Evolutionary conservation across 2,797 vertebrate genomes (phyloP).

Genomic region (Acrossocheilus fasciatus): DNA sequence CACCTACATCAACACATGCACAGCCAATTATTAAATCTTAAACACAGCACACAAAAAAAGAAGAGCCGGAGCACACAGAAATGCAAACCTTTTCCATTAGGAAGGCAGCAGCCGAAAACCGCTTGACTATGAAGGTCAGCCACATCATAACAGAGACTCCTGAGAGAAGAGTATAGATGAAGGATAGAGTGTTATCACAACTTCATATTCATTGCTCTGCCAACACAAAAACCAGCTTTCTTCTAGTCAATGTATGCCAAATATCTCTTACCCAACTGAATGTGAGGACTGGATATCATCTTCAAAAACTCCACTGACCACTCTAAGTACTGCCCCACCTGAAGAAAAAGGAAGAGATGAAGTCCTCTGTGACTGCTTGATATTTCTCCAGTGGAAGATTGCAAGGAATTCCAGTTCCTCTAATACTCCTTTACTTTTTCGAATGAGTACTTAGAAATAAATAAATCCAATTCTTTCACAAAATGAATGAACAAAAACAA

Average conservation of each 20-base stretch:
- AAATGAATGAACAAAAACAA: not conserved
- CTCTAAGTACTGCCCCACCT: conserved; percentile 87
- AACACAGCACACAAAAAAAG: not conserved
- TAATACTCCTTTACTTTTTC: not conserved
- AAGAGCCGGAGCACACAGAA: not conserved
- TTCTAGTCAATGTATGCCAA: not conserved
- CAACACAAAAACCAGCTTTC: not conserved
- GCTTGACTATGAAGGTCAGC: conserved; percentile 96
- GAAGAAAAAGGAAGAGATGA: conserved; percentile 42
- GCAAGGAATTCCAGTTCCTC: not conserved
- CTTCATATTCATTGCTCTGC: not conserved
- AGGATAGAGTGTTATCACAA: not conserved
- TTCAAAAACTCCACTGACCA: conserved; percentile 90
- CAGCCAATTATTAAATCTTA: not conserved
- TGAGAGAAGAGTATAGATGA: conserved; percentile 61
- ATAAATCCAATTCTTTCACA: not conserved
- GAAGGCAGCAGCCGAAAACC: conserved; percentile 91
- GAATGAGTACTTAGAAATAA: not conserved
- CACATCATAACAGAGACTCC: conserved; percentile 97
- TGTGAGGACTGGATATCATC: conserved; percentile 87
- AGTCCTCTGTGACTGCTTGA: not conserved
- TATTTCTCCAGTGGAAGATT: not conserved
- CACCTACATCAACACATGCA: conserved; percentile 78
- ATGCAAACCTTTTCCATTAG: conserved; percentile 92
- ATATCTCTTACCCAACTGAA: conserved; percentile 87